Conservation (phyloP, 1,140 invertebrate species). For the Campoletis sonorensis region DNA sequence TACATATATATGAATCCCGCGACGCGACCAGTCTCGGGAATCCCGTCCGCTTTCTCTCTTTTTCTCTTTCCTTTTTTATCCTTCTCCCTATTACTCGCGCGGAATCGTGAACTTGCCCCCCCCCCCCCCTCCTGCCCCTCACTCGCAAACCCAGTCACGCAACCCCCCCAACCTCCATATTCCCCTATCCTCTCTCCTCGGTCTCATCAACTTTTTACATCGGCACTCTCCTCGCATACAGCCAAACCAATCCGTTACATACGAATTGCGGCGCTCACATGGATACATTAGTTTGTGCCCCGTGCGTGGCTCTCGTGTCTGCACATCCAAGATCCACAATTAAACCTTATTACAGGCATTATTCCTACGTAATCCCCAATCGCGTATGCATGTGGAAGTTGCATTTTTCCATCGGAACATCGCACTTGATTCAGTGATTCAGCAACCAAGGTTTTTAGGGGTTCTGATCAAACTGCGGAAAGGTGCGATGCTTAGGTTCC, state of each 20-base stretch:
- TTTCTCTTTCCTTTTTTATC: background rate
- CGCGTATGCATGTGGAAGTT: no score
- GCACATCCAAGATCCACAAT: no score
- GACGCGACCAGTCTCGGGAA: conserved; percentile 19
- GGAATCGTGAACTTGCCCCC: conserved; percentile 7
- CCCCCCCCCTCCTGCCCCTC: background rate
- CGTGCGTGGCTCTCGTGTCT: background rate
- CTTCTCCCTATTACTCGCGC: background rate
- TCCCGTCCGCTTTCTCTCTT: background rate
- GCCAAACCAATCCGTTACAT: background rate
- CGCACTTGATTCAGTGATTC: no score
- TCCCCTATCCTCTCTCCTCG: background rate
- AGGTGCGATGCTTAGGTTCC: no score
- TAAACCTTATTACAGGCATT: no score
- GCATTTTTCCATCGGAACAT: no score
- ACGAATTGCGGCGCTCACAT: background rate
- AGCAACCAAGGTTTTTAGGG: no score
- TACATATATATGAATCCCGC: no score
- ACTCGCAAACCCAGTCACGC: background rate
- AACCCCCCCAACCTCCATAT: conserved; percentile 1
- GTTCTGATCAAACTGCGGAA: no score
- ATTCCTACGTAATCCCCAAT: no score
- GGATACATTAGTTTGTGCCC: background rate
- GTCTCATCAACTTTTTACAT: background rate
- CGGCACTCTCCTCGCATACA: no score